phyloP scores from a whole-genome alignment of 2,888 invertebrate species.

The Tipula helvola region DNA sequence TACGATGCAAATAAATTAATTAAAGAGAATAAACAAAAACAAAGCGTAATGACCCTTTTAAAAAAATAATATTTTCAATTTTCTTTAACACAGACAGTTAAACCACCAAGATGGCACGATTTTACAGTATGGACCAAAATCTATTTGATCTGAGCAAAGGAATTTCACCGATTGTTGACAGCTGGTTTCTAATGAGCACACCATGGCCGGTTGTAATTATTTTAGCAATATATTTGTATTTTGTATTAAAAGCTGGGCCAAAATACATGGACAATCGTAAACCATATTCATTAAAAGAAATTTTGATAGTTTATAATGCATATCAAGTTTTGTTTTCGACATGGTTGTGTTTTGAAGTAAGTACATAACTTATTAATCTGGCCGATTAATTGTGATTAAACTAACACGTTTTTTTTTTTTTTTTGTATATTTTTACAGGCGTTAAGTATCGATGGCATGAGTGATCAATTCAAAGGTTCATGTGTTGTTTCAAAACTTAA shows the following conservation, averaged over 20 bases:
- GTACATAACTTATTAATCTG: neutral
- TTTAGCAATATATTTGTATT: constrained; percentile 52
- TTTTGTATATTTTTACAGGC: neutral
- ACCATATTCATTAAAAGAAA: constrained; percentile 56
- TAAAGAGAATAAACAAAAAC: neutral
- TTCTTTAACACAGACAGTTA: neutral
- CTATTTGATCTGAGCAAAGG: neutral
- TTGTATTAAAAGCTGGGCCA: constrained; percentile 64
- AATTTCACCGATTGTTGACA: constrained; percentile 53
- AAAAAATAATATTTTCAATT: neutral
- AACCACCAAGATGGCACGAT: neutral
- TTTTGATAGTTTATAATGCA: constrained; percentile 72
- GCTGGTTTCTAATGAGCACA: constrained; percentile 67
- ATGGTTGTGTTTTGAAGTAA: constrained; percentile 40
- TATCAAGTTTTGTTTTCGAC: constrained; percentile 76
- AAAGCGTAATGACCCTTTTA: neutral
- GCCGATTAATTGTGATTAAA: no score
- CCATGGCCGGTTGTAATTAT: constrained; percentile 56
- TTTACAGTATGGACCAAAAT: neutral
- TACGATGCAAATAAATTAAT: neutral
- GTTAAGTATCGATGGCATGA: neutral
- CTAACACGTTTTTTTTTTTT: neutral
- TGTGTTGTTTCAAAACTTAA: neutral
- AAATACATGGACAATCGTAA: constrained; percentile 61
- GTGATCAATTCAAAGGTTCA: neutral